Evolutionary conservation across 2,888 invertebrate genomes (phyloP), one percentile per base, ranked within the genome.

Genomic region (Melanotus villosus): DNA sequence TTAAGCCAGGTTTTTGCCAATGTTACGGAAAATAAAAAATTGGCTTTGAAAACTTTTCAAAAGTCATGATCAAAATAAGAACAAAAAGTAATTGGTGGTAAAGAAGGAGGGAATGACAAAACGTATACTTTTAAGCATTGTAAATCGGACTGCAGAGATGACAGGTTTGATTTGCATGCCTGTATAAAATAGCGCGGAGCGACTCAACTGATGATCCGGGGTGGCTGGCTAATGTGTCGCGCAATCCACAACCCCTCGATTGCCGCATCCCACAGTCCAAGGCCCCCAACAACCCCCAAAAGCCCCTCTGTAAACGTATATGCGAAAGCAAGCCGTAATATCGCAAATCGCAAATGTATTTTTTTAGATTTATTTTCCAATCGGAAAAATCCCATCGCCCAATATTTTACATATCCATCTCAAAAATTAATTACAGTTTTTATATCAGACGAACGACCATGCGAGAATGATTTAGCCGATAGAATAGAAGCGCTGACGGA

Each of bases 391-490:
- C 78, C 68, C 76, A 79, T 80, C 79, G 76, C 76, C 80, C 81
- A 79, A 81, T 82, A 83, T 83, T 82, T 82, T 82, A 77, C 82
- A 82, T 81, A 82, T 82, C 81, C 81, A 81, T 82, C 82, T 83
- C 81, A 82, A 83, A 83, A 82, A 83, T 83, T 83, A 83, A 83
- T 83, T 83, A 82, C 81, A 80, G 79, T 80, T 81, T 80, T 80
- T 80, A 77, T 78, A 66, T 78, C 75, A 73, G 74, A 72, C 76
- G 73, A 72, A 69, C 68, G 73, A 65, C 76, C 77, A 76, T 75
- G 77, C 73, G 77, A 74, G 75, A 77, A 78, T 75, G 76, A 75
- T 73, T 71, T 68, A 67, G 66, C 73, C 69, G 71, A 73, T 75
- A 73, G 75, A 76, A 71, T 66, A 70, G 75, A 68, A 68, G 70